A percentile compares a stretch with the other conserved stretches of the same genome.
Conservation (phyloP, 2,113 vertebrate genomes). For the Sander vitreus region DNA sequence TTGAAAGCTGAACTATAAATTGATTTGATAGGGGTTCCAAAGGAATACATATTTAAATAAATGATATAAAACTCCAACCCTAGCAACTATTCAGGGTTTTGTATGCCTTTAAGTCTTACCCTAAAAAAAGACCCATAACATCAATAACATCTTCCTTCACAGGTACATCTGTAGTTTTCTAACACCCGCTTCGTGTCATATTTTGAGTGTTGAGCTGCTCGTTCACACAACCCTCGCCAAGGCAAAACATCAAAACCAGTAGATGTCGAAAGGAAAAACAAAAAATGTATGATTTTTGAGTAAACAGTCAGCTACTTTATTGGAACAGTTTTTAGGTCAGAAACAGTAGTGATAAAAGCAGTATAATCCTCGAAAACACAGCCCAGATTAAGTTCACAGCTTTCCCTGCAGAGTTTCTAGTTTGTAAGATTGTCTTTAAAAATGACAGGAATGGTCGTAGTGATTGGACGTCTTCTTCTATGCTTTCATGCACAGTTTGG, state of each 20-base stretch:
- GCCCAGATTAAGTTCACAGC: not conserved
- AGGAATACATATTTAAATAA: not conserved
- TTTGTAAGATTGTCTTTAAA: constrained; percentile 7
- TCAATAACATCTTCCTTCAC: not conserved
- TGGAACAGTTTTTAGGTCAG: constrained; percentile 39
- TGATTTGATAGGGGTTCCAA: not conserved
- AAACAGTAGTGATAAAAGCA: constrained; percentile 9
- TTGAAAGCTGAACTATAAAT: not conserved
- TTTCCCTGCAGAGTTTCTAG: not conserved
- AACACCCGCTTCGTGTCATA: not conserved
- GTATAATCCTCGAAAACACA: constrained; percentile 9
- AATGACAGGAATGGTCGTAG: not conserved
- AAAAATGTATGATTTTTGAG: constrained; percentile 12
- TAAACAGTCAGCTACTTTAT: constrained; percentile 28
- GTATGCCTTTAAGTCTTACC: not conserved
- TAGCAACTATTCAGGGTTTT: not conserved
- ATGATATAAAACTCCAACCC: not conserved
- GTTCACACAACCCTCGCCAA: constrained; percentile 6
- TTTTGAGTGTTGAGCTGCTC: constrained; percentile 22
- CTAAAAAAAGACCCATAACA: not conserved
- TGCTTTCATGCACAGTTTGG: not conserved
- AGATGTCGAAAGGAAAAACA: constrained; percentile 20
- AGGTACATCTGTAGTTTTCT: constrained; percentile 14
- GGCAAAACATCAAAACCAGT: not conserved
- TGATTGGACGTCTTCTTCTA: not conserved